Conservation (phyloP, 1,140 invertebrate genomes). For the Pentalonia nigronervosa region DNA sequence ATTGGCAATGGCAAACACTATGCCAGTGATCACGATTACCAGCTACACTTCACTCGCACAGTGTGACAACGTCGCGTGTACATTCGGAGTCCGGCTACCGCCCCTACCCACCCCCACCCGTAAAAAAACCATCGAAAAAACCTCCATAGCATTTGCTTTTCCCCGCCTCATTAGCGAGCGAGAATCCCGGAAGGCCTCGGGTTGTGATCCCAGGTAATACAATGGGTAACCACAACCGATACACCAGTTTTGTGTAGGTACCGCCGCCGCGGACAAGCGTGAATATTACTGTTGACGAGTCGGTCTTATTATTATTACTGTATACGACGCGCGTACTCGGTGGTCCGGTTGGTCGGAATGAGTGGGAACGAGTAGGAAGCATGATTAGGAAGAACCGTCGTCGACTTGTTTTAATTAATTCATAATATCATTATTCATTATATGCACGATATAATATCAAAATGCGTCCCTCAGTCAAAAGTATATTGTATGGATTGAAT, state of each 20-base stretch:
- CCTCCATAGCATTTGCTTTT: background rate
- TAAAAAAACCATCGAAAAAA: too few species aligned
- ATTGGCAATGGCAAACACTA: background rate
- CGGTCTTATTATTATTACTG: background rate
- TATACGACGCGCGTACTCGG: background rate
- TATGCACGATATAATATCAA: background rate
- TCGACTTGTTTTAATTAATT: slow-evolving; percentile 7
- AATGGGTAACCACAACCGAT: background rate
- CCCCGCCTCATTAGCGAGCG: background rate
- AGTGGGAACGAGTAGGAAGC: background rate
- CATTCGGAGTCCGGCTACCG: background rate
- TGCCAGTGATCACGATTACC: background rate
- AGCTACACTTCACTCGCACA: background rate
- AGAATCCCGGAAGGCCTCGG: background rate
- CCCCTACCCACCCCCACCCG: background rate
- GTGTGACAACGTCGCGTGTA: background rate
- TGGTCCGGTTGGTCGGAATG: background rate
- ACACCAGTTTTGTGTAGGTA: background rate
- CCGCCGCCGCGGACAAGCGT: background rate
- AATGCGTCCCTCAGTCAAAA: background rate
- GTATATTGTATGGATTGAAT: background rate
- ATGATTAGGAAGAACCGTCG: background rate
- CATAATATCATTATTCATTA: background rate
- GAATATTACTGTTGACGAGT: background rate
- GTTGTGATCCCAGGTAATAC: background rate